These are phyloP conservation scores for Calameuta idolon DNA, from an alignment of 2,888 invertebrate species.

Conservation along the genomic window DNA sequence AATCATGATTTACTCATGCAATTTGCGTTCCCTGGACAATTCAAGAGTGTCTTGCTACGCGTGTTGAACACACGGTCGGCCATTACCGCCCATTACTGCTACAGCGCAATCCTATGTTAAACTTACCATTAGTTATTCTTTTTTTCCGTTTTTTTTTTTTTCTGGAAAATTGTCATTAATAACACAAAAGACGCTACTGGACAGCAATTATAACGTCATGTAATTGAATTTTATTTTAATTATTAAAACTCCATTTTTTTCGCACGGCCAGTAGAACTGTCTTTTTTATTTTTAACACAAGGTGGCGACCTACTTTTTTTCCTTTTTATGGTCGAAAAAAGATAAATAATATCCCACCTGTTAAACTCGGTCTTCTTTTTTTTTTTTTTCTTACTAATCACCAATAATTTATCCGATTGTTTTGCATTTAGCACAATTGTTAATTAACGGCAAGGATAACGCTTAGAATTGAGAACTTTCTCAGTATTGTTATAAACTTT, in stretches of 20 bases:
- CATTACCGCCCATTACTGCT: conserved; percentile 27
- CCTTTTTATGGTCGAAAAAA: not conserved
- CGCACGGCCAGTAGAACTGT: not conserved
- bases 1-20: conserved; percentile 34
- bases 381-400: not conserved
- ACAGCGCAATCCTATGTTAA: not conserved
- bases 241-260: not conserved
- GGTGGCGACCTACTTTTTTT: not conserved
- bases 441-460: conserved; percentile 24
- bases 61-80: conserved; percentile 21
- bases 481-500: conserved; percentile 62
- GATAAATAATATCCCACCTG: not conserved
- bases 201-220: not conserved
- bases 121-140: not conserved
- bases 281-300: not conserved
- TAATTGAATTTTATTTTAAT: not conserved
- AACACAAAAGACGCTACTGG: not conserved
- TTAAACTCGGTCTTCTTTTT: not conserved
- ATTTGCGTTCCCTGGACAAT: conserved; percentile 13
- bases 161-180: not conserved
- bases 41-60: conserved; percentile 20
- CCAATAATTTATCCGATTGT: conserved; percentile 9
- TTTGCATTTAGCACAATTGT: conserved; percentile 43
- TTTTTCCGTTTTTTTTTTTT: not conserved
- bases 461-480: conserved; percentile 50